These are phyloP conservation scores for Xenotilapia leptura DNA, from an alignment of 2,113 vertebrate species.

Conservation along the genomic window DNA sequence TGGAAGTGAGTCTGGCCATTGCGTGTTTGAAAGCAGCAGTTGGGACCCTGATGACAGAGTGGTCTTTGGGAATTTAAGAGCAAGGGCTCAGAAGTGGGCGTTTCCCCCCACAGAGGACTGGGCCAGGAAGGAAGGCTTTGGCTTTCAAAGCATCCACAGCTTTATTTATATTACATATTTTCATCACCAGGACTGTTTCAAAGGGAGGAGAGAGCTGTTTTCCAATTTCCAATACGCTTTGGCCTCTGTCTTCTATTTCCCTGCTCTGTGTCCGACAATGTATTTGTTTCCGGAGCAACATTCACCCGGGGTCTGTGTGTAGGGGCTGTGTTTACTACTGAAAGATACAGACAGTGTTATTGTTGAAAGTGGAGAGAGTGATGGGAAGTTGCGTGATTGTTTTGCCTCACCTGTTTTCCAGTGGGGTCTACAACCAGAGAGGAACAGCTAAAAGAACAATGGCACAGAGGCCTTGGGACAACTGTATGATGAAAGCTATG, in stretches of 20 bases:
- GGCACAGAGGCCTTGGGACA: conserved; percentile 47
- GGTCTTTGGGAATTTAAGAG: conserved; percentile 80
- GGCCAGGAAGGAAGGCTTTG: conserved; percentile 78
- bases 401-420: conserved; percentile 63
- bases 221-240: conserved; percentile 55
- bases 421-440: conserved; percentile 27
- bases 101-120: conserved; percentile 65
- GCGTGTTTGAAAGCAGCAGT: conserved; percentile 74
- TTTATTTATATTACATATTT: conserved; percentile 81
- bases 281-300: conserved; percentile 55
- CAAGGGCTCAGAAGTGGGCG: conserved; percentile 59
- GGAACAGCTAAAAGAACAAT: conserved; percentile 46
- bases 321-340: conserved; percentile 41
- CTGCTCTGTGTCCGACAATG: conserved; percentile 38
- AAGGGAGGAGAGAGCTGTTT: conserved; percentile 62
- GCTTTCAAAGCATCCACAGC: conserved; percentile 73
- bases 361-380: conserved; percentile 49
- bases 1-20: conserved; percentile 54
- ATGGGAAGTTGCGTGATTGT: conserved; percentile 48
- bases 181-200: conserved; percentile 71
- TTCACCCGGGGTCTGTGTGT: conserved; percentile 13
- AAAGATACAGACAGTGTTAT: conserved; percentile 56
- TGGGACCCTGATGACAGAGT: conserved; percentile 79
- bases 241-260: conserved; percentile 57
- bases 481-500: conserved; percentile 48